A percentile compares a stretch with the other conserved stretches of the same genome.
Evolutionary conservation across 2,113 vertebrate species (phyloP).

Genomic region (Platysteira castanea): DNA sequence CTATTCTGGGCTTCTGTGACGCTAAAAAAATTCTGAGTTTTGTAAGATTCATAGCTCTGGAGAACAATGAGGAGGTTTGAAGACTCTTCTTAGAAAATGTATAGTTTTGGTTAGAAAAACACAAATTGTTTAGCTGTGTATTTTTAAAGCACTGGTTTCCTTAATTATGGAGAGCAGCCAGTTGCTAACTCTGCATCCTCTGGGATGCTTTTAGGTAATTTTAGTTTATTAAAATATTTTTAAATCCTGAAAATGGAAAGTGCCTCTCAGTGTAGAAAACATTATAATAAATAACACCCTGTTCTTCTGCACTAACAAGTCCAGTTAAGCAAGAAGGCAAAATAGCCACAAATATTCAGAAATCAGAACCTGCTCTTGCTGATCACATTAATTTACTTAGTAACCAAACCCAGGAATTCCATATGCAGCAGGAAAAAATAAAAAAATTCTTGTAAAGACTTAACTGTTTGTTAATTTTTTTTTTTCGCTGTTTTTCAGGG

Average conservation of each 20-base stretch:
- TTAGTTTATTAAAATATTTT: neutral
- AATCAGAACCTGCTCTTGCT: neutral
- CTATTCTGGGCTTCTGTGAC: neutral
- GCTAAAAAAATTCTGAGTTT: neutral
- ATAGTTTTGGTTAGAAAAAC: neutral
- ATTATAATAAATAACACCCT: neutral
- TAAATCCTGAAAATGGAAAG: neutral
- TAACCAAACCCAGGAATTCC: neutral
- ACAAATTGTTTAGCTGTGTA: neutral
- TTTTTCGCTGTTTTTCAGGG: neutral
- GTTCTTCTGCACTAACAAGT: neutral
- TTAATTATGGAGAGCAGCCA: neutral
- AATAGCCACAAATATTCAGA: neutral
- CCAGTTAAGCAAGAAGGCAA: neutral
- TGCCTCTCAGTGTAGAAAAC: neutral
- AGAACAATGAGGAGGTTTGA: neutral
- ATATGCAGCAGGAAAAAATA: neutral
- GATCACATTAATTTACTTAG: neutral
- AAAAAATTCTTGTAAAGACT: neutral
- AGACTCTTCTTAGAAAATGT: neutral
- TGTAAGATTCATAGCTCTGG: neutral
- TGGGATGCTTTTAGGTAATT: neutral
- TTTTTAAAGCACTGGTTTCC: fast-evolving
- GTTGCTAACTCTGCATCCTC: neutral
- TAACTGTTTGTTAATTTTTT: neutral